Conservation (phyloP, 2,113 vertebrate genomes). For the Electrona antarctica region DNA sequence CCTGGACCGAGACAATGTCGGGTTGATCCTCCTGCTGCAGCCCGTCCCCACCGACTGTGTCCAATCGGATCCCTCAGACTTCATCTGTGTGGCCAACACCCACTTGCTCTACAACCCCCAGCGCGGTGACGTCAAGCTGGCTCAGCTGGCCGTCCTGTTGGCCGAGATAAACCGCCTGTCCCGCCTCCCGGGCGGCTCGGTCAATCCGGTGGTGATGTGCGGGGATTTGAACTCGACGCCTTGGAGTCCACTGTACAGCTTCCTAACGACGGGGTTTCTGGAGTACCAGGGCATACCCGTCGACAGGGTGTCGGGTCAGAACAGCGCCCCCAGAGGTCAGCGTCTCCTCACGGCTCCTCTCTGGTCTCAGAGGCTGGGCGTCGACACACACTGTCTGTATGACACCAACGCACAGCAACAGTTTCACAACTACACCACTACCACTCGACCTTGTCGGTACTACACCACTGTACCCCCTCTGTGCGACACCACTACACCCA, state of each 20-base stretch:
- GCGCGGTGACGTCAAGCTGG: conserved; percentile 94
- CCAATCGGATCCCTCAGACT: conserved; percentile 6
- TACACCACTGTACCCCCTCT: not conserved
- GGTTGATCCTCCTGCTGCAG: conserved; percentile 86
- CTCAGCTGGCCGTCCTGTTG: conserved; percentile 92
- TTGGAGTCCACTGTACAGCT: conserved; percentile 89
- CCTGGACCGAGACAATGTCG: conserved; percentile 94
- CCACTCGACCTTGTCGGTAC: not conserved
- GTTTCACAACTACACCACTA: no score
- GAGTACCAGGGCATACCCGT: conserved; percentile 87
- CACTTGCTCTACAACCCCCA: conserved; percentile 95
- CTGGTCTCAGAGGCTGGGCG: conserved; percentile 90
- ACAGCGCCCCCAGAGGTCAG: conserved; percentile 82
- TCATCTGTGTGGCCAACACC: conserved; percentile 92
- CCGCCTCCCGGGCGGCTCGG: conserved; percentile 76
- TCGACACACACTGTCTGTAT: conserved; percentile 89
- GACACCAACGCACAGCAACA: conserved; percentile 58
- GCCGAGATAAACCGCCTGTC: conserved; percentile 88
- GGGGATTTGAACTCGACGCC: conserved; percentile 97
- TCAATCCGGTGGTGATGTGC: conserved; percentile 88
- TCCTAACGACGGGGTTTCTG: conserved; percentile 88
- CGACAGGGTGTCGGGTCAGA: conserved; percentile 94
- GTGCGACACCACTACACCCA: not conserved
- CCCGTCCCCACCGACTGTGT: conserved; percentile 50
- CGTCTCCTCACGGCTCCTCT: conserved; percentile 87